phyloP scores from a whole-genome alignment of 2,113 vertebrate species.

The Irena cyanogastra region DNA sequence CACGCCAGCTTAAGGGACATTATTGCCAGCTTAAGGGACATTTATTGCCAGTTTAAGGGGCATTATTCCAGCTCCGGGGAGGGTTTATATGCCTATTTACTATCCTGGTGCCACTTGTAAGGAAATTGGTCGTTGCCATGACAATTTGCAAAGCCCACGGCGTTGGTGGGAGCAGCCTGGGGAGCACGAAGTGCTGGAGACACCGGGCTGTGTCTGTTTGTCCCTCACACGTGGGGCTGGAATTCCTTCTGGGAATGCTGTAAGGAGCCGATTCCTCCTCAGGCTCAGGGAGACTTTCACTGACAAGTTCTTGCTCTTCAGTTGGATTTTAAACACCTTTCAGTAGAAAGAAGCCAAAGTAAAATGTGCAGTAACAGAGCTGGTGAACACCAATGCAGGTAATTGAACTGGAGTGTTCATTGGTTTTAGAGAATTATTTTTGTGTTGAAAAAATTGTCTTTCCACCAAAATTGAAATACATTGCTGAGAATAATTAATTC shows the following conservation, averaged over 20 bases:
- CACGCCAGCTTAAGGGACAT: background rate
- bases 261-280: background rate
- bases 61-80: background rate
- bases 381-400: no score
- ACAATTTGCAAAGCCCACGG: background rate
- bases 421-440: background rate
- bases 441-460: background rate
- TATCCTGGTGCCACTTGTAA: background rate
- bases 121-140: background rate
- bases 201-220: background rate
- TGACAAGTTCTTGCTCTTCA: fast-evolving
- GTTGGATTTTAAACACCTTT: background rate
- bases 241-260: background rate
- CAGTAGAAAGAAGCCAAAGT: background rate
- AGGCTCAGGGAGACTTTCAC: fast-evolving
- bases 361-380: background rate
- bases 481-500: background rate
- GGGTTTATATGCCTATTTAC: slow-evolving; percentile 21
- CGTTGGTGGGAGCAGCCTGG: background rate
- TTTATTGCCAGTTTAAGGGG: background rate
- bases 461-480: background rate
- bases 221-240: background rate
- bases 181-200: background rate
- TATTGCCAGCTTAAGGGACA: background rate
- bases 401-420: no score